These are phyloP conservation scores for Pammene aurita DNA, from an alignment of 2,888 invertebrate genomes.

Conservation along the genomic window DNA sequence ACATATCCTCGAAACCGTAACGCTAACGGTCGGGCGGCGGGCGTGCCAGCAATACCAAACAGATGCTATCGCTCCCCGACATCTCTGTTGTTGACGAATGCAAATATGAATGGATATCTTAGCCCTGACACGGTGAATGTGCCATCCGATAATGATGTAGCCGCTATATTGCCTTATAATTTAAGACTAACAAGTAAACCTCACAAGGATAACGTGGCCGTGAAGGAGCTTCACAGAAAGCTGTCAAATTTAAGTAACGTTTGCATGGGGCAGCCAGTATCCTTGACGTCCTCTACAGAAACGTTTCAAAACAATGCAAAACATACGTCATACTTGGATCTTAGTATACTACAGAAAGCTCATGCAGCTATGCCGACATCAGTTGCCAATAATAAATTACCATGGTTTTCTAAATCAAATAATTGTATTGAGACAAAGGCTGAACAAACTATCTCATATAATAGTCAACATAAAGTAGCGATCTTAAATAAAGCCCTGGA, in stretches of 20 bases:
- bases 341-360: constrained; percentile 45
- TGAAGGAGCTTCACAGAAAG: constrained; percentile 9
- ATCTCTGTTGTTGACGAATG: constrained; percentile 74
- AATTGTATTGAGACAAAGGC: background rate
- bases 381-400: background rate
- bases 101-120: constrained; percentile 64
- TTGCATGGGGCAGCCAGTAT: constrained; percentile 2
- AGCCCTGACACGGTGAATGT: constrained; percentile 55
- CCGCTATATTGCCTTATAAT: constrained; percentile 49
- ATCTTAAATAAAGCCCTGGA: constrained; percentile 81
- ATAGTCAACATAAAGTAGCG: constrained; percentile 48
- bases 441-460: background rate
- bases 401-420: background rate
- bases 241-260: background rate
- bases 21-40: constrained; percentile 71
- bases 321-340: constrained; percentile 46
- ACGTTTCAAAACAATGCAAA: constrained; percentile 9
- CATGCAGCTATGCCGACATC: constrained; percentile 20
- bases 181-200: constrained; percentile 18
- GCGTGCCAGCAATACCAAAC: constrained; percentile 77
- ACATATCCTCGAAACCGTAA: constrained; percentile 76
- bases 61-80: constrained; percentile 69
- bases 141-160: constrained; percentile 53
- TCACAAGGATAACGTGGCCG: background rate
- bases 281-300: background rate